A percentile compares a stretch with the other conserved stretches of the same genome.
phyloP scores from a whole-genome alignment of 2,113 vertebrate genomes.

The Steatornis caripensis region DNA sequence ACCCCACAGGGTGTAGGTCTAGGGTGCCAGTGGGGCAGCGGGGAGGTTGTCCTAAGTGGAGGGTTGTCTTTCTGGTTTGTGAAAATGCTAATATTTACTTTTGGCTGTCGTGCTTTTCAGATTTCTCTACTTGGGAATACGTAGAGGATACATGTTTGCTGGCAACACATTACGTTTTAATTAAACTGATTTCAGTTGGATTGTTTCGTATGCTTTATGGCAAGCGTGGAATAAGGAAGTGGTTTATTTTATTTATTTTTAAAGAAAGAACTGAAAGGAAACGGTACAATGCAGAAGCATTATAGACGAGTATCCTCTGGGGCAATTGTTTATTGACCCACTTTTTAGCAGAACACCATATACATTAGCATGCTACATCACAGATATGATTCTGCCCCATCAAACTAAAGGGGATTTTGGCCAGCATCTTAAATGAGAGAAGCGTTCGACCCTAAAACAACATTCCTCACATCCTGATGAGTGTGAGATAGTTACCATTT shows the following conservation, averaged over 20 bases:
- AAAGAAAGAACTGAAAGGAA: slow-evolving; percentile 30
- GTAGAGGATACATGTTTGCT: slow-evolving; percentile 45
- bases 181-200: slow-evolving; percentile 63
- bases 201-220: slow-evolving; percentile 58
- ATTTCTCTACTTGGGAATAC: slow-evolving; percentile 52
- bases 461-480: background rate
- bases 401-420: background rate
- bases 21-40: fast-evolving
- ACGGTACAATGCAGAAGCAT: background rate
- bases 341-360: slow-evolving; percentile 32
- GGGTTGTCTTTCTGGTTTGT: background rate
- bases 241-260: slow-evolving; percentile 54
- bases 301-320: background rate
- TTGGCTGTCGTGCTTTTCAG: background rate
- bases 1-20: background rate
- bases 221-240: slow-evolving; percentile 48
- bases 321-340: slow-evolving; percentile 26
- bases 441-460: background rate
- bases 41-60: background rate
- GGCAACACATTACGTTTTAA: slow-evolving; percentile 37
- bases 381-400: background rate
- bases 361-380: background rate
- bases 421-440: background rate
- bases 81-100: slow-evolving; percentile 53
- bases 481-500: background rate